These are phyloP conservation scores for Meganola albula DNA, from an alignment of 2,888 invertebrate genomes.

Conservation along the genomic window DNA sequence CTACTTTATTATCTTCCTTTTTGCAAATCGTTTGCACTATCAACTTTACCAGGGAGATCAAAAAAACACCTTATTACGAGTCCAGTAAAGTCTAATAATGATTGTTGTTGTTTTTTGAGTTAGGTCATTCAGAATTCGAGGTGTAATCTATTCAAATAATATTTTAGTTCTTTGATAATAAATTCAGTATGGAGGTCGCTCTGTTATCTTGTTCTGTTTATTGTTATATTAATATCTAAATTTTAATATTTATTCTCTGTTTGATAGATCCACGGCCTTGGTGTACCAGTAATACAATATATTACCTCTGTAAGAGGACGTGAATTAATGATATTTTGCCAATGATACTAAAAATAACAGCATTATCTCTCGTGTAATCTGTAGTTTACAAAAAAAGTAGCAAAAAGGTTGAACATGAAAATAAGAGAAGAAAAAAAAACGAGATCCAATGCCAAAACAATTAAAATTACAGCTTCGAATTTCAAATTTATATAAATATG, in stretches of 20 bases:
- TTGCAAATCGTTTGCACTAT: constrained; percentile 54
- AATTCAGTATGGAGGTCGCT: constrained; percentile 57
- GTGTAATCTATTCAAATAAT: constrained; percentile 58
- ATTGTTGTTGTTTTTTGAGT: constrained; percentile 2
- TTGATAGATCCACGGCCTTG: constrained; percentile 17
- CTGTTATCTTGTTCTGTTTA: constrained; percentile 45
- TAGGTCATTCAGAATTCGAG: constrained; percentile 27
- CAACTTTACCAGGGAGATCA: constrained; percentile 13
- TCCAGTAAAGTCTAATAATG: constrained; percentile 18
- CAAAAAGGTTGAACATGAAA: too few species aligned
- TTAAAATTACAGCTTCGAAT: too few species aligned
- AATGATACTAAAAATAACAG: too few species aligned
- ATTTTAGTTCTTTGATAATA: constrained; percentile 56
- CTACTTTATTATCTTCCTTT: constrained; percentile 65
- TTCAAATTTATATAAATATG: too few species aligned
- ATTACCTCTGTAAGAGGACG: too few species aligned
- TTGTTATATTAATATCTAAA: constrained; percentile 33
- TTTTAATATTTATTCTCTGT: constrained; percentile 24
- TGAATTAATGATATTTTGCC: too few species aligned
- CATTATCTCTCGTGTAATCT: too few species aligned
- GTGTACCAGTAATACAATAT: constrained; percentile 3
- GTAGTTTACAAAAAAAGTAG: too few species aligned
- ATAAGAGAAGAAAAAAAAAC: too few species aligned
- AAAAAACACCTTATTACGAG: background rate
- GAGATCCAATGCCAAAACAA: too few species aligned